Conservation (phyloP, 2,888 invertebrate species). For the Andrena hattorfiana region DNA sequence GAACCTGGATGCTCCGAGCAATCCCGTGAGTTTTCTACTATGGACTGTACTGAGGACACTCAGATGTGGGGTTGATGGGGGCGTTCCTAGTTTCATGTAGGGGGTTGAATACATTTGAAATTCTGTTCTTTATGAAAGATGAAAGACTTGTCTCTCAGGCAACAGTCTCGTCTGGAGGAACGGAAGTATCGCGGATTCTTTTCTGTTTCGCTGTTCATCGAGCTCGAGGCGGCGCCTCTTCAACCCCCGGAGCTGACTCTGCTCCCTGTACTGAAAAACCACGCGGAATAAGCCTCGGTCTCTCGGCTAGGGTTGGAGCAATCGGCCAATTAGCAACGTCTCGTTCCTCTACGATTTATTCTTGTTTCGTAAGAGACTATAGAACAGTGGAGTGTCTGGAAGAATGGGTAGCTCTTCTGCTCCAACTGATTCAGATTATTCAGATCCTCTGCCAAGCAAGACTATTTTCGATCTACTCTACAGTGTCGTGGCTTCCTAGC, state of each 20-base stretch:
- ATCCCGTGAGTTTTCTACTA: too few relatives aligned
- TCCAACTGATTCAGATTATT: background rate
- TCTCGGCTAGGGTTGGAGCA: slow-evolving; percentile 61
- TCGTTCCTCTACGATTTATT: slow-evolving; percentile 62
- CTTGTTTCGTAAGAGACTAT: background rate
- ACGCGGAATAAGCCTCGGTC: slow-evolving; percentile 46
- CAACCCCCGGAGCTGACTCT: slow-evolving; percentile 59
- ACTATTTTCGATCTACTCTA: background rate
- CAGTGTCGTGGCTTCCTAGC: too few relatives aligned
- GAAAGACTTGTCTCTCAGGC: background rate
- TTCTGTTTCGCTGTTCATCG: slow-evolving; percentile 51
- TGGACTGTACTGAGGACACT: too few relatives aligned
- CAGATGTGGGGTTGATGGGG: too few relatives aligned
- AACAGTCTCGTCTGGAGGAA: slow-evolving; percentile 2
- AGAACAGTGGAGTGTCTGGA: background rate
- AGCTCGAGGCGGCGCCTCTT: slow-evolving; percentile 58
- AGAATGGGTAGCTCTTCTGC: background rate
- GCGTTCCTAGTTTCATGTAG: too few relatives aligned
- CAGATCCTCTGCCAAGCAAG: background rate
- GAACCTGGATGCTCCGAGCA: too few relatives aligned
- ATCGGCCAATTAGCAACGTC: slow-evolving; percentile 77
- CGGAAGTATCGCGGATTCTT: background rate
- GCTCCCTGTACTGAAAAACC: slow-evolving; percentile 63
- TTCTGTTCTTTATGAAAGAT: background rate
- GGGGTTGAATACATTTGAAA: too few relatives aligned